Evolutionary conservation across 1,140 invertebrate genomes (phyloP).

Genomic region (Drosophila kohkoa): DNA sequence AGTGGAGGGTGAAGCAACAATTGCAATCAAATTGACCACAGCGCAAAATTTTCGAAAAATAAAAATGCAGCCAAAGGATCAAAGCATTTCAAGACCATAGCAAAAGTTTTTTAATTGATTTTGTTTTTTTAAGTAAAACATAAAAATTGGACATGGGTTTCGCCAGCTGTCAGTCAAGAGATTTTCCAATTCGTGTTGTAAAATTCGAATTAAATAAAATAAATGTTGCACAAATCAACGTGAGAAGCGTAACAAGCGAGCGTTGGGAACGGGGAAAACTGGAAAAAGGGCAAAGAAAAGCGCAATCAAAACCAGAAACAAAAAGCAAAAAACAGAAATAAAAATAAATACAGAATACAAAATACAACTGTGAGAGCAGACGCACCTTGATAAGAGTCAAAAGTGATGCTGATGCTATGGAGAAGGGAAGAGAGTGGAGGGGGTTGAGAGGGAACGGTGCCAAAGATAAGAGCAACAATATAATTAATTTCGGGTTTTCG

Average conservation of each 20-base stretch:
- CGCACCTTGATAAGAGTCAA: conserved; percentile 31
- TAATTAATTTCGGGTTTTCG: conserved; percentile 71
- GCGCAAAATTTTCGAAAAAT: conserved; percentile 32
- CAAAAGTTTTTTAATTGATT: conserved; percentile 27
- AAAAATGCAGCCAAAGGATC: conserved; percentile 40
- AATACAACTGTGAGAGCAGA: not conserved
- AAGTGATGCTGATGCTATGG: not conserved
- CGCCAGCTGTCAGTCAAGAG: conserved; percentile 40
- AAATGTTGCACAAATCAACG: conserved; percentile 34
- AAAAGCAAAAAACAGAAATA: conserved; percentile 28
- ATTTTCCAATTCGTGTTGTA: conserved; percentile 14
- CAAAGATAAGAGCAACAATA: conserved; percentile 47
- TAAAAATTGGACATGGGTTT: conserved; percentile 39
- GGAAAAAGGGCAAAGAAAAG: conserved; percentile 1
- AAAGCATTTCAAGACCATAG: conserved; percentile 22
- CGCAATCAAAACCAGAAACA: conserved; percentile 20
- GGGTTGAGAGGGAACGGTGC: conserved; percentile 1
- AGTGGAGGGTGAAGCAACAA: conserved; percentile 32
- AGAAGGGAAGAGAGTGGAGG: not conserved
- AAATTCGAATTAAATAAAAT: conserved; percentile 18
- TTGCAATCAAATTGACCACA: conserved; percentile 58
- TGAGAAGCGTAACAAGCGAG: conserved; percentile 34
- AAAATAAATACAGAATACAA: conserved; percentile 30
- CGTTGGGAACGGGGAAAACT: not conserved
- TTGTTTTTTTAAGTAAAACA: conserved; percentile 19